These are phyloP conservation scores for Nyctibius bracteatus DNA, from an alignment of 2,113 vertebrate genomes.

Conservation along the genomic window DNA sequence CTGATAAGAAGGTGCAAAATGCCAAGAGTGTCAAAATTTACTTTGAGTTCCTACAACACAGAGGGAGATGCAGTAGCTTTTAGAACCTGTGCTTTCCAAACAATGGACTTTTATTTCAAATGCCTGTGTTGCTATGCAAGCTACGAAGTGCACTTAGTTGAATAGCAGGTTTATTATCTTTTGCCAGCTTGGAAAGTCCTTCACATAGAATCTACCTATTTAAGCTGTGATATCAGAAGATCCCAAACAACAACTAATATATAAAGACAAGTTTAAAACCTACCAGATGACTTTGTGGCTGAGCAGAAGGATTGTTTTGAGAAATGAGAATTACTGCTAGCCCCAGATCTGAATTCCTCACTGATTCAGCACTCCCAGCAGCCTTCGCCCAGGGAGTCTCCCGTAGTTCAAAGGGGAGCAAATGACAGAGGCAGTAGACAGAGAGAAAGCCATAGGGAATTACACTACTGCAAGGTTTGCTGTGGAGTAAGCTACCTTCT, in stretches of 20 bases:
- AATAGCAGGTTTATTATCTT: not conserved
- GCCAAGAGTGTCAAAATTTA: not conserved
- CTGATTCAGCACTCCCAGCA: not conserved
- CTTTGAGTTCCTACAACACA: not conserved
- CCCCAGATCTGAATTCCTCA: not conserved
- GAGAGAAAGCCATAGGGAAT: not conserved
- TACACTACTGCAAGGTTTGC: not conserved
- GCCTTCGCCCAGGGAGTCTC: not conserved
- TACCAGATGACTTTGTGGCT: not conserved
- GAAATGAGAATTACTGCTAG: not conserved
- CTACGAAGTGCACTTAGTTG: not conserved
- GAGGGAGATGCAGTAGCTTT: not conserved
- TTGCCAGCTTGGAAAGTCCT: not conserved
- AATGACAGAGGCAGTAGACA: not conserved
- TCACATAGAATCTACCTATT: not conserved
- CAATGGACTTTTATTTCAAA: not conserved
- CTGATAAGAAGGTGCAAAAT: not conserved
- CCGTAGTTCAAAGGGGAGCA: not conserved
- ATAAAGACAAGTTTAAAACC: not conserved
- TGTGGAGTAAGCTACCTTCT: not conserved
- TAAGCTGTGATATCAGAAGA: not conserved
- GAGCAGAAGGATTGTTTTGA: not conserved
- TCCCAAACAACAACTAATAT: not conserved
- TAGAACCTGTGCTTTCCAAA: not conserved
- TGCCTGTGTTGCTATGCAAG: not conserved